Conservation (phyloP, 2,797 vertebrate genomes). For the Mormyrus proboscirostris region DNA sequence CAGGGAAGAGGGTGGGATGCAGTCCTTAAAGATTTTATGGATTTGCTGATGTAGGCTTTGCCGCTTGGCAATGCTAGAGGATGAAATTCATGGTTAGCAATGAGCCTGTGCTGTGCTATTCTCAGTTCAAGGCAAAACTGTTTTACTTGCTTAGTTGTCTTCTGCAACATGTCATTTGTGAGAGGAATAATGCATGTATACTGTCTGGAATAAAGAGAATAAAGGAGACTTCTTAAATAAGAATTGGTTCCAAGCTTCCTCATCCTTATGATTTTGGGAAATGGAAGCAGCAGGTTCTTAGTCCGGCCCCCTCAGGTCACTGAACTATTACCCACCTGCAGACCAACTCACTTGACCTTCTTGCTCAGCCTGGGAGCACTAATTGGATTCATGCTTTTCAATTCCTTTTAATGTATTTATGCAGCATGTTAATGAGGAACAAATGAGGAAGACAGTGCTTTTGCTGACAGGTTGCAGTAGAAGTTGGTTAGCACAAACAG, state of each 20-base stretch:
- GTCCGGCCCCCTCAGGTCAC: background rate
- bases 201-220: background rate
- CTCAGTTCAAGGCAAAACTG: background rate
- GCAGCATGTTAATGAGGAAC: constrained; percentile 1
- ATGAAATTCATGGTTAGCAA: background rate
- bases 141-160: background rate
- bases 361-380: background rate
- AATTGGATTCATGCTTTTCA: constrained; percentile 18
- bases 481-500: background rate
- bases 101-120: background rate
- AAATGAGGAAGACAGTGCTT: background rate
- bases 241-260: background rate
- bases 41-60: background rate
- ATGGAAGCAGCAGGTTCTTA: background rate
- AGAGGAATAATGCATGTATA: background rate
- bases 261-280: background rate
- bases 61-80: background rate
- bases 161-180: background rate
- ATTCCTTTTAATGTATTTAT: constrained; percentile 14
- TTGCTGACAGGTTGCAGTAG: background rate
- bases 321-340: background rate
- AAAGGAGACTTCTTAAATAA: background rate
- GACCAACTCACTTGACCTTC: background rate
- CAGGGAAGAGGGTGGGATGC: background rate
- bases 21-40: background rate